phyloP scores from a whole-genome alignment of 2,888 invertebrate genomes.

The Trissoscelio sp. region DNA sequence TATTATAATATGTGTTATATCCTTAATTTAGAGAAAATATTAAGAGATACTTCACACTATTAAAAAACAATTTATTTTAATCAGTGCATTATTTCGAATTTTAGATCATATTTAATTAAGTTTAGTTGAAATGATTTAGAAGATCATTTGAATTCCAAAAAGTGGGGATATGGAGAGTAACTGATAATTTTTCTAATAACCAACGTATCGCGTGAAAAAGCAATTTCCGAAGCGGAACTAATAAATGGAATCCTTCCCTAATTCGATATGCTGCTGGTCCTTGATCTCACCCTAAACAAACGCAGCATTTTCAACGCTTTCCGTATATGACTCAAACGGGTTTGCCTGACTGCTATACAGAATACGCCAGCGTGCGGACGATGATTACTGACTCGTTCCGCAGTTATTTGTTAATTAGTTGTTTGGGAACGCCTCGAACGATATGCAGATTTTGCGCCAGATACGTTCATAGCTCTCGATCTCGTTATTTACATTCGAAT shows the following conservation, averaged over 20 bases:
- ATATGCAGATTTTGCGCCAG: constrained; percentile 82
- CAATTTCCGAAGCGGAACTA: constrained; percentile 59
- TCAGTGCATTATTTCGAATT: no score
- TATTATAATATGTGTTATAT: no score
- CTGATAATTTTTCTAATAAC: constrained; percentile 43
- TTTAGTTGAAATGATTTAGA: no score
- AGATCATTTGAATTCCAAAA: no score
- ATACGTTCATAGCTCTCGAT: constrained; percentile 75
- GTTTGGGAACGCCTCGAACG: constrained; percentile 83
- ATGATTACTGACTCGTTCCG: constrained; percentile 81
- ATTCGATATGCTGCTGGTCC: constrained; percentile 60
- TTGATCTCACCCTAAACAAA: constrained; percentile 68
- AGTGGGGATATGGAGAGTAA: background rate
- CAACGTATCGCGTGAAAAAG: constrained; percentile 51
- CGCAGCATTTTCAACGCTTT: constrained; percentile 56
- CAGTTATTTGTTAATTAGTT: constrained; percentile 82
- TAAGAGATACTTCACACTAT: no score
- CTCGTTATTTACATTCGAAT: constrained; percentile 74
- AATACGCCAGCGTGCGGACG: constrained; percentile 75
- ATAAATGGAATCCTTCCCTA: constrained; percentile 57
- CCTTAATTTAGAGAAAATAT: no score
- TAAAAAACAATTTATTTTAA: no score
- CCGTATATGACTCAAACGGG: constrained; percentile 76
- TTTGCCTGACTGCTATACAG: constrained; percentile 81
- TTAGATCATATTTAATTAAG: no score